These are phyloP conservation scores for Agelaius tricolor DNA, from an alignment of 2,113 vertebrate species.

Conservation along the genomic window DNA sequence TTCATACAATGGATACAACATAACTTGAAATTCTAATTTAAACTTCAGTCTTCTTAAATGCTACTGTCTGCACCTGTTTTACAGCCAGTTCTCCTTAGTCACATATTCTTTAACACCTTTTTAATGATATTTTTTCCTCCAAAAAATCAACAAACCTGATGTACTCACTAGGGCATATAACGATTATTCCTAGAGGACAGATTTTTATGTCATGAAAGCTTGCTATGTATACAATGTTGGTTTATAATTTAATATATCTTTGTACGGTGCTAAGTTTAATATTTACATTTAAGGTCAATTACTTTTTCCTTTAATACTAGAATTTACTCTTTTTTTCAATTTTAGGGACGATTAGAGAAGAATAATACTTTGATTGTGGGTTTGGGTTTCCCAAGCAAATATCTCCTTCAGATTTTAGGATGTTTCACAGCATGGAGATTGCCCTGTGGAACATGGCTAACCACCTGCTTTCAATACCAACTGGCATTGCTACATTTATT, in stretches of 20 bases:
- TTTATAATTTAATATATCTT: background rate
- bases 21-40: background rate
- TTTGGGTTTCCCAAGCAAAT: background rate
- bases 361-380: background rate
- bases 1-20: background rate
- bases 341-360: background rate
- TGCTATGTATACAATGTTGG: background rate
- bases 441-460: slow-evolving; percentile 5
- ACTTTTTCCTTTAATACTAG: background rate
- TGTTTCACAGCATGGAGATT: background rate
- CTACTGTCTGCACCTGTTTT: background rate
- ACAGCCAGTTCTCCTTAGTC: background rate
- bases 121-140: background rate
- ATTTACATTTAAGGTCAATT: background rate
- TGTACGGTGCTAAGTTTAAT: background rate
- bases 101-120: background rate
- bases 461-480: slow-evolving; percentile 30
- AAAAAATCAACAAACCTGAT: background rate
- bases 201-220: background rate
- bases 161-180: background rate
- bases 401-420: background rate
- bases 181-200: background rate
- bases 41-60: background rate
- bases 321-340: background rate
- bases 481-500: slow-evolving; percentile 5